These are phyloP conservation scores for Terrapene triunguis DNA, from an alignment of 2,113 vertebrate species.

Conservation along the genomic window DNA sequence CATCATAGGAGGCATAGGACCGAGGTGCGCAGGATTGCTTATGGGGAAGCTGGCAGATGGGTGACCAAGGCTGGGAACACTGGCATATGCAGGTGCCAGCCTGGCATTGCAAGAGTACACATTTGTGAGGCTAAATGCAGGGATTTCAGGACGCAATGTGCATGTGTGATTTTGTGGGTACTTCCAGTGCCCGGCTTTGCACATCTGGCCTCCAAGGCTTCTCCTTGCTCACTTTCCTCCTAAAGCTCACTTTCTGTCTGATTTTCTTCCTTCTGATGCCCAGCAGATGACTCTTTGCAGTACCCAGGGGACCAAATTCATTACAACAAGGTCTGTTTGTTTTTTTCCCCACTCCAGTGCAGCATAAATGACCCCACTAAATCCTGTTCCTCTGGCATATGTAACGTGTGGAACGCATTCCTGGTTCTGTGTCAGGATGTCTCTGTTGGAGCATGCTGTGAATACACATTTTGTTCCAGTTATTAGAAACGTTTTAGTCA, in stretches of 20 bases:
- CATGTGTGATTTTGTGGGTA: neutral
- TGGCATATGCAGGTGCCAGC: neutral
- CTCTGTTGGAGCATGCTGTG: conserved; percentile 66
- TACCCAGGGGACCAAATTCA: conserved; percentile 31
- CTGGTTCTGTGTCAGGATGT: conserved; percentile 63
- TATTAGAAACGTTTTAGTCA: conserved; percentile 67
- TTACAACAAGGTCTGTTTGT: conserved; percentile 54
- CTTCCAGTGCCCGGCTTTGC: neutral
- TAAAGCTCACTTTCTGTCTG: neutral
- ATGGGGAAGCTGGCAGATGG: neutral
- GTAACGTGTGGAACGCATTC: conserved; percentile 67
- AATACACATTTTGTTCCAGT: conserved; percentile 74
- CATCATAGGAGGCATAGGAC: neutral
- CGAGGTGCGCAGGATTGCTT: fast-evolving
- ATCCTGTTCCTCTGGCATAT: conserved; percentile 69
- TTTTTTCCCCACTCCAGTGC: conserved; percentile 62
- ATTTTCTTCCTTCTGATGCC: neutral
- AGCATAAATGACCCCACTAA: conserved; percentile 75
- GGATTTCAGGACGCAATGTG: fast-evolving
- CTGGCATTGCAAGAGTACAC: neutral
- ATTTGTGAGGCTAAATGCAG: neutral
- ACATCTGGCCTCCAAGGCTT: neutral
- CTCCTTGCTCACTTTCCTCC: neutral
- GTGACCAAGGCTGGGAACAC: fast-evolving
- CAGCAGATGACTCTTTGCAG: conserved; percentile 30